Conservation (phyloP, 1,140 invertebrate species). For the Drosophila leontia region DNA sequence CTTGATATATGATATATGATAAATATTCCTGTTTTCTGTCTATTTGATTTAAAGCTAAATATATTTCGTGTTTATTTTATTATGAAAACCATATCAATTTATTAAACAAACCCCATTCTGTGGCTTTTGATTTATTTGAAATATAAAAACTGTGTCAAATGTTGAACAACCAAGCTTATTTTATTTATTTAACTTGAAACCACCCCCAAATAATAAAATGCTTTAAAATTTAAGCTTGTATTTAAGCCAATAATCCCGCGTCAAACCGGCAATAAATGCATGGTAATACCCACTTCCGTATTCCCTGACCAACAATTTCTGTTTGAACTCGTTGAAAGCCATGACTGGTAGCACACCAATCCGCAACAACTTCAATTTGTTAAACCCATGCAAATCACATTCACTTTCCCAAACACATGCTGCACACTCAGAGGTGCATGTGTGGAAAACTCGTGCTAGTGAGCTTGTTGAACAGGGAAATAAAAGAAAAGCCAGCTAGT, state of each 20-base stretch:
- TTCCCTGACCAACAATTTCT: slow-evolving; percentile 32
- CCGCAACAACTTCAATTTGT: slow-evolving; percentile 57
- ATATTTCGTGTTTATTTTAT: not conserved
- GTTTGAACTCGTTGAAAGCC: slow-evolving; percentile 15
- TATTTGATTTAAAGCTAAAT: not conserved
- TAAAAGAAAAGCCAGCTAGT: slow-evolving; percentile 23
- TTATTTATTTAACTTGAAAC: not conserved
- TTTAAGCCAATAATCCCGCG: not conserved
- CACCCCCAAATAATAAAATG: not conserved
- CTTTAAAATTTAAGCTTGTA: not conserved
- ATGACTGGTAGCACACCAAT: slow-evolving; percentile 31
- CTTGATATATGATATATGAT: not conserved
- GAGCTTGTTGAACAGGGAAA: slow-evolving; percentile 36
- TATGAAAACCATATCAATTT: too few relatives aligned
- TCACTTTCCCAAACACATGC: slow-evolving; percentile 38
- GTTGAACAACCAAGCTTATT: too few relatives aligned
- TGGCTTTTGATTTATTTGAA: not conserved
- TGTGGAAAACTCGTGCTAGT: slow-evolving; percentile 11
- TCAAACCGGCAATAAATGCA: not conserved
- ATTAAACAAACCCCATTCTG: not conserved
- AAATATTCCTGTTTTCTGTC: not conserved
- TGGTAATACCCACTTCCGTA: slow-evolving; percentile 1
- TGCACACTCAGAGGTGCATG: slow-evolving; percentile 7
- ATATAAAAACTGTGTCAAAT: not conserved
- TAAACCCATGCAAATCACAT: slow-evolving; percentile 61